A percentile compares a stretch with the other conserved stretches of the same genome.
Evolutionary conservation across 2,888 invertebrate genomes (phyloP).

Genomic region (Trimorus sp.): DNA sequence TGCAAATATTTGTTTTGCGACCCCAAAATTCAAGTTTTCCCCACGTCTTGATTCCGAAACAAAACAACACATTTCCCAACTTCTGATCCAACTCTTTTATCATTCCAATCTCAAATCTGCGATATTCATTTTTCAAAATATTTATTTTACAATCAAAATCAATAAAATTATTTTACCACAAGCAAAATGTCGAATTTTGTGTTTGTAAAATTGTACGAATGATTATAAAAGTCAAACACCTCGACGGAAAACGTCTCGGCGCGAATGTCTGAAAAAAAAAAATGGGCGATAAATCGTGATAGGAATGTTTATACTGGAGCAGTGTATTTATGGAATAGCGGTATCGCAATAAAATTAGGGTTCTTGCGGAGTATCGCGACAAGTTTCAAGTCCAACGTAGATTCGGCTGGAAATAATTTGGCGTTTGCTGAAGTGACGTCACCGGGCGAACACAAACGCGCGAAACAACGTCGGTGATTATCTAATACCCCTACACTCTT

Average conservation of each 20-base stretch:
- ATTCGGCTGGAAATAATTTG: constrained; percentile 20
- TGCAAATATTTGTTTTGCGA: constrained; percentile 2
- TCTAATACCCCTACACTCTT: constrained; percentile 27
- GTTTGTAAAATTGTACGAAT: background rate
- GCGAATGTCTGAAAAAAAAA: constrained; percentile 27
- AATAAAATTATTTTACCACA: no score
- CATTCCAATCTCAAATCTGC: no score
- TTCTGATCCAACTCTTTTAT: no score
- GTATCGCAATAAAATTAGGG: constrained; percentile 19
- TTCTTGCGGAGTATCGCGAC: constrained; percentile 3
- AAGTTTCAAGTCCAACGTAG: constrained; percentile 7
- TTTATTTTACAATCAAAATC: no score
- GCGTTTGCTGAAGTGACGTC: constrained; percentile 31
- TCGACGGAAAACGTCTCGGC: constrained; percentile 2
- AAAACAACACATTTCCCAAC: no score
- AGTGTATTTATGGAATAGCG: constrained; percentile 17
- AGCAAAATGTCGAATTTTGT: no score
- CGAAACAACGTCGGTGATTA: constrained; percentile 35
- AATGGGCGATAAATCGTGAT: constrained; percentile 20
- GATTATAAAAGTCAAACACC: constrained; percentile 26
- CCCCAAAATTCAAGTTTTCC: no score
- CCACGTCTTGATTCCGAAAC: no score
- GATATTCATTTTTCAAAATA: no score
- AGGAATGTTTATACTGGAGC: constrained; percentile 17
- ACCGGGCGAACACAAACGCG: constrained; percentile 26